Conservation (phyloP, 2,113 vertebrate genomes). For the Ictalurus punctatus region DNA sequence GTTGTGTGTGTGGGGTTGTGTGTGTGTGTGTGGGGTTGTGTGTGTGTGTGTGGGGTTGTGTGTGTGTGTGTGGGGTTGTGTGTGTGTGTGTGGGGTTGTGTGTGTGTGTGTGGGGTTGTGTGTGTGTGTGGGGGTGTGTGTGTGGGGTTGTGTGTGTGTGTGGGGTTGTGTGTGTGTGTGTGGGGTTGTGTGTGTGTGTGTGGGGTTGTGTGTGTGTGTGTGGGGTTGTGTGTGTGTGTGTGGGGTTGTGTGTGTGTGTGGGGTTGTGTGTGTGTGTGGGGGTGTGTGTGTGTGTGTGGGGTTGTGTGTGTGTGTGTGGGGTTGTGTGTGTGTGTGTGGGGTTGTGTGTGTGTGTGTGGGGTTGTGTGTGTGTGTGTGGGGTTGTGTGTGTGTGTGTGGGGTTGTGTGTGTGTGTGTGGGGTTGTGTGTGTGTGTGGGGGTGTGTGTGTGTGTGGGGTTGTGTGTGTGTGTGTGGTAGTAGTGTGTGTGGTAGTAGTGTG, state of each 20-base stretch:
- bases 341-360: constrained; percentile 17
- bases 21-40: neutral
- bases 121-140: too few relatives aligned
- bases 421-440: too few relatives aligned
- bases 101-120: neutral
- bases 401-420: too few relatives aligned
- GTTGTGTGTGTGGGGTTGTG: too few relatives aligned
- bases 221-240: constrained; percentile 5
- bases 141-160: too few relatives aligned
- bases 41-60: neutral
- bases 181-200: constrained; percentile 27
- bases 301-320: neutral
- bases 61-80: constrained; percentile 17
- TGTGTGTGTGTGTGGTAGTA: constrained; percentile 23
- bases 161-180: neutral
- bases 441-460: neutral
- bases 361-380: neutral
- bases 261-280: too few relatives aligned
- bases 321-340: constrained; percentile 26
- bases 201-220: constrained; percentile 13
- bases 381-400: neutral
- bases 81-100: constrained; percentile 16
- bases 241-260: neutral
- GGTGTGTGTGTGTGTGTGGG: too few relatives aligned
- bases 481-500: constrained; percentile 12